Percentiles rank a stretch among this genome's conserved stretches.
These are phyloP conservation scores for Pimephales promelas DNA, from an alignment of 2,113 vertebrate species.

Conservation along the genomic window DNA sequence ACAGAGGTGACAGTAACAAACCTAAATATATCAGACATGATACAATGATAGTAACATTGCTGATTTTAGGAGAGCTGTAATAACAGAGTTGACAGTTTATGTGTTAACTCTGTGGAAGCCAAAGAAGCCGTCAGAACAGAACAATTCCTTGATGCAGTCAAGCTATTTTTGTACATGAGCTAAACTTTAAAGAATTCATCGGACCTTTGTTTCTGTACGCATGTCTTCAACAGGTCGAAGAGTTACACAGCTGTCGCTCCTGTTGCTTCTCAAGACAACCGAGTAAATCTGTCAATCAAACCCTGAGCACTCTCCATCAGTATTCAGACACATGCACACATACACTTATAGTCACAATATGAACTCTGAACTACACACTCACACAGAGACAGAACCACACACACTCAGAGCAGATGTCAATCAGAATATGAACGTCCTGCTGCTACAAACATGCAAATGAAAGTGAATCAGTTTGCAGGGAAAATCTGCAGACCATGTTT, in stretches of 20 bases:
- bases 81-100: background rate
- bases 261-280: conserved; percentile 78
- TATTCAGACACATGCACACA: conserved; percentile 7
- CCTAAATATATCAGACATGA: background rate
- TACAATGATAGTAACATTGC: background rate
- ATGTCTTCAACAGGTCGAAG: conserved; percentile 96
- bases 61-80: background rate
- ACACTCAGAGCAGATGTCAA: conserved; percentile 8
- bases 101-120: conserved; percentile 93
- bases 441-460: conserved; percentile 24
- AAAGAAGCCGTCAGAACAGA: conserved; percentile 92
- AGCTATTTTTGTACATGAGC: conserved; percentile 97
- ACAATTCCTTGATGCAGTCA: conserved; percentile 94
- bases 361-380: conserved; percentile 16
- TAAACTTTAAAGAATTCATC: conserved; percentile 89
- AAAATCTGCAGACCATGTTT: background rate
- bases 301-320: background rate
- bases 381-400: conserved; percentile 7
- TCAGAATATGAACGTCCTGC: conserved; percentile 10
- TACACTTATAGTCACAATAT: background rate
- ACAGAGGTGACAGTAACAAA: background rate
- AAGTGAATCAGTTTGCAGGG: background rate
- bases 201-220: conserved; percentile 96
- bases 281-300: conserved; percentile 22
- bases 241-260: conserved; percentile 95